Percentiles rank a stretch among this genome's conserved stretches.
phyloP scores from a whole-genome alignment of 2,888 invertebrate species.

The Diarsia rubi region DNA sequence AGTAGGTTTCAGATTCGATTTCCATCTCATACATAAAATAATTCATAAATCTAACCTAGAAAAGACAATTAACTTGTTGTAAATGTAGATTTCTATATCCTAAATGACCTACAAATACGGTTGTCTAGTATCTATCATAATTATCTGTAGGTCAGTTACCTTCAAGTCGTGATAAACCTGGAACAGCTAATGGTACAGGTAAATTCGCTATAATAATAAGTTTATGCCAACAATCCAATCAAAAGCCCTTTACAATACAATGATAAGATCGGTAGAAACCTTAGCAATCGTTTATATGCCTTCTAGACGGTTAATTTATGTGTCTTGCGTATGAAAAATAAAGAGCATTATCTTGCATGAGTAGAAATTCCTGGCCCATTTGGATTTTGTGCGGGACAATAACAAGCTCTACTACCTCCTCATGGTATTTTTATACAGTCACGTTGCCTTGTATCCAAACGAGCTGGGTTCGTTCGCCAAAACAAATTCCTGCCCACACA shows the following conservation, averaged over 20 bases:
- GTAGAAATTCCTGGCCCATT: no score
- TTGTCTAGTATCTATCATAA: slow-evolving; percentile 31
- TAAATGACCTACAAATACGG: slow-evolving; percentile 19
- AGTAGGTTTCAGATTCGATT: neutral
- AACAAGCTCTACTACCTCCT: no score
- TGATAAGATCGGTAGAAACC: slow-evolving; percentile 28
- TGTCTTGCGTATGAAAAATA: neutral
- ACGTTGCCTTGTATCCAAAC: no score
- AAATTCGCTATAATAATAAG: slow-evolving; percentile 13
- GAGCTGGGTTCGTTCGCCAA: no score
- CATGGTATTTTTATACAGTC: no score
- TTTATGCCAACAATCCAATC: slow-evolving; percentile 22
- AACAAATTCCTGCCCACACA: no score
- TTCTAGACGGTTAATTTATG: neutral
- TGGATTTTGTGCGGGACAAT: no score
- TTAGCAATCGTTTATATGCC: neutral
- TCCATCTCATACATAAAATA: slow-evolving; percentile 4
- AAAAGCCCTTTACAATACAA: slow-evolving; percentile 12
- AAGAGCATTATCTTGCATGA: no score
- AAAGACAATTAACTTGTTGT: neutral
- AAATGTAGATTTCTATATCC: slow-evolving; percentile 9
- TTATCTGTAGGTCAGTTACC: slow-evolving; percentile 34
- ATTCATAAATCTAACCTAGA: slow-evolving; percentile 3
- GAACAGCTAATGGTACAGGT: slow-evolving; percentile 1
- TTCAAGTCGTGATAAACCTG: slow-evolving; percentile 14